Conservation (phyloP, 2,113 vertebrate species). For the Tachysurus vachellii region DNA sequence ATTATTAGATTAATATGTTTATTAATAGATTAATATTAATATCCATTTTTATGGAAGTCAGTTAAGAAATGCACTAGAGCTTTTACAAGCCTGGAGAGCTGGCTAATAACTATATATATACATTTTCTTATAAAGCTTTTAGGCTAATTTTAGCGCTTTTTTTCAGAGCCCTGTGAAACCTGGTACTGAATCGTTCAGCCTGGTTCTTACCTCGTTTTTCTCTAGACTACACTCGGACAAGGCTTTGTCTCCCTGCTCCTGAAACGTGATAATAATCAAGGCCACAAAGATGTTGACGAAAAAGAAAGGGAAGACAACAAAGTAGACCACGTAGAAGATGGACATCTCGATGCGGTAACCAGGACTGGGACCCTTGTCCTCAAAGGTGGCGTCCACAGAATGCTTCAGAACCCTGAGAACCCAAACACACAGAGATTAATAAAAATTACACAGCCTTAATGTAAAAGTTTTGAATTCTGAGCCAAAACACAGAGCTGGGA, state of each 20-base stretch:
- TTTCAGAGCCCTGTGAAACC: too few relatives aligned
- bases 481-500: neutral
- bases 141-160: neutral
- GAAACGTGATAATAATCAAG: conserved; percentile 98
- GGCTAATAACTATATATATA: neutral
- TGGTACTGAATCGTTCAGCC: neutral
- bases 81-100: neutral
- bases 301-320: conserved; percentile 98
- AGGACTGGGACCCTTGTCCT: conserved; percentile 91
- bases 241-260: conserved; percentile 97
- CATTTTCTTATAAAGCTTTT: neutral
- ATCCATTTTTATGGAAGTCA: neutral
- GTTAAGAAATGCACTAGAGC: neutral
- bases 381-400: conserved; percentile 93
- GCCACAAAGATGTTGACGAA: conserved; percentile 99
- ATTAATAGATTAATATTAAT: too few relatives aligned
- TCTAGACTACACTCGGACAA: conserved; percentile 96
- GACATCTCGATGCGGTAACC: conserved; percentile 96
- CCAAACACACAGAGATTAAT: neutral
- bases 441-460: neutral
- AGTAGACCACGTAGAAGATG: conserved; percentile 98
- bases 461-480: neutral
- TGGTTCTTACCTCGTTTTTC: conserved; percentile 86
- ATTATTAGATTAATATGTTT: too few relatives aligned
- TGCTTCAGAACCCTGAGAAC: conserved; percentile 89